Evolutionary conservation across 2,113 vertebrate genomes (phyloP).

Genomic region (Tragelaphus buxtoni): DNA sequence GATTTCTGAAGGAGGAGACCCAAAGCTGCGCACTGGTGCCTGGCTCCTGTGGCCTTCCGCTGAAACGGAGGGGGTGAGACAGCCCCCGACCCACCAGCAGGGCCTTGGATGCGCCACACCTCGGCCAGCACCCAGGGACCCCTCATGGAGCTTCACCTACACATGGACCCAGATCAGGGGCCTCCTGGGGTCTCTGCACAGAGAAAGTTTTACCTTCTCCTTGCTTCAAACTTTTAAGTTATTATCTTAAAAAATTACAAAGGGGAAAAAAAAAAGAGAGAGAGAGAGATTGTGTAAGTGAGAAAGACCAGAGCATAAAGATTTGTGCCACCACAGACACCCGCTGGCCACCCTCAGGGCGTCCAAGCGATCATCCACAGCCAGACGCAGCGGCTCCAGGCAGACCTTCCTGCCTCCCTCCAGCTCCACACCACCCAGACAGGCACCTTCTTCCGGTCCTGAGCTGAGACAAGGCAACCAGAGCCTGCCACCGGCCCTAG

Average conservation of each 20-base stretch:
- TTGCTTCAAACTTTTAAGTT: background rate
- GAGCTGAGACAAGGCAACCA: background rate
- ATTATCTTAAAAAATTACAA: background rate
- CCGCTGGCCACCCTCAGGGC: rapidly evolving
- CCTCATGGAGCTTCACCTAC: background rate
- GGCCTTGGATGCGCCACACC: background rate
- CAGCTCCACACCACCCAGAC: background rate
- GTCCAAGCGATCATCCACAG: background rate
- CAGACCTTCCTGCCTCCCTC: background rate
- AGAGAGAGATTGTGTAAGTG: background rate
- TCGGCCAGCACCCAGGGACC: background rate
- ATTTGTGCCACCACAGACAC: background rate
- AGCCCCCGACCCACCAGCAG: background rate
- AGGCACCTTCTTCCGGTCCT: background rate
- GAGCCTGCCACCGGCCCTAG: background rate
- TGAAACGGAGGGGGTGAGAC: rapidly evolving
- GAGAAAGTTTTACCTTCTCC: background rate
- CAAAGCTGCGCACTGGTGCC: background rate
- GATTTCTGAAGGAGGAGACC: background rate
- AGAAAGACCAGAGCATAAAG: background rate
- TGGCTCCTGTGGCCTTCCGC: background rate
- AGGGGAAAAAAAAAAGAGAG: background rate
- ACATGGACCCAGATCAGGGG: background rate
- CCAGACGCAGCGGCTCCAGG: background rate
- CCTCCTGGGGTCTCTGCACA: background rate